Percentiles rank a stretch among this genome's conserved stretches.
Conservation (phyloP, 2,113 vertebrate species). For the Gymnobelideus leadbeateri region DNA sequence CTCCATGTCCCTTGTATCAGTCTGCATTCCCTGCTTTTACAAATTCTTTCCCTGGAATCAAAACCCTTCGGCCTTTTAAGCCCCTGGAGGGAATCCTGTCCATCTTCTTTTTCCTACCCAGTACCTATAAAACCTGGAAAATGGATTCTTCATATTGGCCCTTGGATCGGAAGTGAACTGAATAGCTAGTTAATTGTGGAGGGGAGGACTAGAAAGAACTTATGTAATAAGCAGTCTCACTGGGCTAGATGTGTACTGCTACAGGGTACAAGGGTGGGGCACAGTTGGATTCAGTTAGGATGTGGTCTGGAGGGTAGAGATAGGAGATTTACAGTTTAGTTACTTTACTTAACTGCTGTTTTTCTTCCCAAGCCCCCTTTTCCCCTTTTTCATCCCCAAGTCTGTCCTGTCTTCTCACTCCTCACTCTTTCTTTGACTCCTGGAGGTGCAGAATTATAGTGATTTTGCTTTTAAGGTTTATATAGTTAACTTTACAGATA, state of each 20-base stretch:
- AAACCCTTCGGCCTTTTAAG: neutral
- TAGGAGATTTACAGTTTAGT: conserved; percentile 67
- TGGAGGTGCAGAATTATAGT: neutral
- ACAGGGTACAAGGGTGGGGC: conserved; percentile 63
- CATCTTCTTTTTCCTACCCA: conserved; percentile 40
- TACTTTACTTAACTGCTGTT: conserved; percentile 48
- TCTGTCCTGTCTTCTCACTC: conserved; percentile 19
- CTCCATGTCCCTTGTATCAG: neutral
- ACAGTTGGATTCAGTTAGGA: conserved; percentile 61
- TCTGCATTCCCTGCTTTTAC: neutral
- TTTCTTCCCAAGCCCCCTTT: neutral
- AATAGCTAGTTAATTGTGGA: conserved; percentile 15
- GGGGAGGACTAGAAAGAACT: conserved; percentile 10
- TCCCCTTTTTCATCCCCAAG: neutral
- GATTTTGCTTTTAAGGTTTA: neutral
- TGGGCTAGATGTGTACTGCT: conserved; percentile 22
- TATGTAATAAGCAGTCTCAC: conserved; percentile 56
- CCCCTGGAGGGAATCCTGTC: neutral
- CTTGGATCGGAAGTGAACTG: neutral
- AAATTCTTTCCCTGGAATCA: neutral
- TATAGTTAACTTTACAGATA: neutral
- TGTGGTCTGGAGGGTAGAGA: conserved; percentile 75
- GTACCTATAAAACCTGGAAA: neutral
- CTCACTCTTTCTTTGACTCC: neutral
- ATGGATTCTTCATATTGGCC: conserved; percentile 48